Evolutionary conservation across 2,113 vertebrate genomes (phyloP).

Genomic region (Osmerus mordax): DNA sequence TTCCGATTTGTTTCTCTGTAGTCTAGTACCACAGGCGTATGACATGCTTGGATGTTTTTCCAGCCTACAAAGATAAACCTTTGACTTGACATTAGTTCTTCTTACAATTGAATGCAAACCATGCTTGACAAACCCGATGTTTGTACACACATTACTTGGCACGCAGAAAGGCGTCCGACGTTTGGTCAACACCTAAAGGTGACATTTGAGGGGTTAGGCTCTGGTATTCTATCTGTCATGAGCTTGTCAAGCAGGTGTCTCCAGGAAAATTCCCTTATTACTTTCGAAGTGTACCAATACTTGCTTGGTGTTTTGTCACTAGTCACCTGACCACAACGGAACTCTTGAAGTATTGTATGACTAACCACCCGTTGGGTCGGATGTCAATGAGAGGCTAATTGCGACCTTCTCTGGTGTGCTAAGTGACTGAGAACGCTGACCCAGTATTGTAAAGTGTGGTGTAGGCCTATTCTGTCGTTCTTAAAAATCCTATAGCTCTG

Average conservation of each 20-base stretch:
- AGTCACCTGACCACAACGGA: no score
- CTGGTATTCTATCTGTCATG: background rate
- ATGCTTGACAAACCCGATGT: background rate
- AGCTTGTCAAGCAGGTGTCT: background rate
- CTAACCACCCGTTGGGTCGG: background rate
- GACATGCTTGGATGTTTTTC: background rate
- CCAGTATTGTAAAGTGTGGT: no score
- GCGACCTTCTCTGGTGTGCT: no score
- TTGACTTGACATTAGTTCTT: background rate
- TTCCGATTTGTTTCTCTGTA: constrained; percentile 1
- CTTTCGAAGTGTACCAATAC: background rate
- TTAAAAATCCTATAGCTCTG: no score
- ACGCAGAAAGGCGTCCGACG: background rate
- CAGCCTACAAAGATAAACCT: background rate
- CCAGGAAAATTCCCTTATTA: background rate
- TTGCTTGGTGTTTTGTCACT: no score
- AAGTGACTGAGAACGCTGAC: no score
- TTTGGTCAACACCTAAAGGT: background rate
- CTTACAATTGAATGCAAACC: background rate
- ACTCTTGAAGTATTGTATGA: background rate
- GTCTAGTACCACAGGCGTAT: background rate
- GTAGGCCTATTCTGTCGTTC: no score
- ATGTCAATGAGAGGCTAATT: no score
- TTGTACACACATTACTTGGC: background rate
- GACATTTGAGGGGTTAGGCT: background rate